These are phyloP conservation scores for Drosophila conformis DNA, from an alignment of 2,888 invertebrate species.

Conservation along the genomic window DNA sequence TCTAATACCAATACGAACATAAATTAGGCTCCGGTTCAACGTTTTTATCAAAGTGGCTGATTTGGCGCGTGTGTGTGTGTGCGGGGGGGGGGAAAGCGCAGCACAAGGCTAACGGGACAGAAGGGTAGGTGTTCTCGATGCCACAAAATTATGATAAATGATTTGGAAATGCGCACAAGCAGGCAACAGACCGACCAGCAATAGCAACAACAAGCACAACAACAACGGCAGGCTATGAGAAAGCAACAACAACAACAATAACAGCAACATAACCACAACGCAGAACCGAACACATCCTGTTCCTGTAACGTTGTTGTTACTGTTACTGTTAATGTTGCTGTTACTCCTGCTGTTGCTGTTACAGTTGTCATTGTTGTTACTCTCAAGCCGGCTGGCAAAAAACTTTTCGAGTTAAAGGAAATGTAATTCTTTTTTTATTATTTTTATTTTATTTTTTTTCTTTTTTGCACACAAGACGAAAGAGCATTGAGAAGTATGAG, in stretches of 20 bases:
- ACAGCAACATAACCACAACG: constrained; percentile 66
- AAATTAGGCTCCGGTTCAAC: constrained; percentile 76
- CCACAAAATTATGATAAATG: constrained; percentile 80
- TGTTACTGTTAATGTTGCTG: constrained; percentile 26
- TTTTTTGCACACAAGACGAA: constrained; percentile 43
- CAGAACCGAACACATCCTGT: constrained; percentile 80
- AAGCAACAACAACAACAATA: constrained; percentile 18
- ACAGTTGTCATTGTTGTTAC: constrained; percentile 29
- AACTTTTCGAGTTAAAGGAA: constrained; percentile 80
- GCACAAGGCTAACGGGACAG: constrained; percentile 15
- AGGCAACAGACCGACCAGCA: constrained; percentile 58
- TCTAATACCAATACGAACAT: constrained; percentile 74
- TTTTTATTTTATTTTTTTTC: constrained; percentile 5
- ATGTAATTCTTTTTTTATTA: constrained; percentile 57
- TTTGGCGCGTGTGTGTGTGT: constrained; percentile 14
- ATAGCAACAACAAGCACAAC: constrained; percentile 25
- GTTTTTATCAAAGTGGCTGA: constrained; percentile 71
- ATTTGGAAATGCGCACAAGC: constrained; percentile 80
- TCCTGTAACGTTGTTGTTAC: constrained; percentile 56
- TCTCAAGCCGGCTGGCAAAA: constrained; percentile 57
- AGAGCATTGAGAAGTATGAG: constrained; percentile 47
- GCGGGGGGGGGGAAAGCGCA: constrained; percentile 9
- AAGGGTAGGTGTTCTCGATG: constrained; percentile 54
- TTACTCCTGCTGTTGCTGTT: constrained; percentile 27
- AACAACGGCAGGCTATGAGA: background rate